Evolutionary conservation across 2,113 vertebrate genomes (phyloP).

Genomic region (Pogonocichla stellata): DNA sequence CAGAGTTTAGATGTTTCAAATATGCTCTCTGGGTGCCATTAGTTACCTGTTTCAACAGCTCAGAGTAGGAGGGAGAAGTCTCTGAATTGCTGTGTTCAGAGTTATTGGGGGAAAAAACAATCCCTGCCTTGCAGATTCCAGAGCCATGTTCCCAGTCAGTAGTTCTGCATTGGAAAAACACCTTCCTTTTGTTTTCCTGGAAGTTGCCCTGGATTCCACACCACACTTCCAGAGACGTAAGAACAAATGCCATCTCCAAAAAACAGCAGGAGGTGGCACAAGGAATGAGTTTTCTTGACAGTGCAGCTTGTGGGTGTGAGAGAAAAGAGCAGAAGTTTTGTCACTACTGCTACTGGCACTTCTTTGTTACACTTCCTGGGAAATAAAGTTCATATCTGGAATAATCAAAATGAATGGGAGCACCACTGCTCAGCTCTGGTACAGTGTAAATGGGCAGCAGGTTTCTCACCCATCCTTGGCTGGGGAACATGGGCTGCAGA

Average conservation of each 20-base stretch:
- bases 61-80: not conserved
- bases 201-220: not conserved
- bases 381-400: conserved; percentile 58
- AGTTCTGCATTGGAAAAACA: not conserved
- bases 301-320: conserved; percentile 1
- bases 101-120: not conserved
- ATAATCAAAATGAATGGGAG: conserved; percentile 35
- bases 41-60: not conserved
- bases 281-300: not conserved
- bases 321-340: not conserved
- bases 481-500: not conserved
- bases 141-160: not conserved
- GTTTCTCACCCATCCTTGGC: conserved; percentile 23
- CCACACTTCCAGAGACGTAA: not conserved
- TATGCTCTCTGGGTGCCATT: not conserved
- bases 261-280: not conserved
- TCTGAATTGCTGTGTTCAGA: not conserved
- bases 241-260: not conserved
- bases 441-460: conserved; percentile 30
- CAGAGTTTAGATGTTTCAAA: not conserved
- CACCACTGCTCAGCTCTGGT: conserved; percentile 8
- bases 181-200: not conserved
- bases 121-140: not conserved
- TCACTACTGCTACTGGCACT: conserved; percentile 30
- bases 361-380: conserved; percentile 40